Evolutionary conservation across 2,797 vertebrate genomes (phyloP).

Genomic region (Esox lucius): DNA sequence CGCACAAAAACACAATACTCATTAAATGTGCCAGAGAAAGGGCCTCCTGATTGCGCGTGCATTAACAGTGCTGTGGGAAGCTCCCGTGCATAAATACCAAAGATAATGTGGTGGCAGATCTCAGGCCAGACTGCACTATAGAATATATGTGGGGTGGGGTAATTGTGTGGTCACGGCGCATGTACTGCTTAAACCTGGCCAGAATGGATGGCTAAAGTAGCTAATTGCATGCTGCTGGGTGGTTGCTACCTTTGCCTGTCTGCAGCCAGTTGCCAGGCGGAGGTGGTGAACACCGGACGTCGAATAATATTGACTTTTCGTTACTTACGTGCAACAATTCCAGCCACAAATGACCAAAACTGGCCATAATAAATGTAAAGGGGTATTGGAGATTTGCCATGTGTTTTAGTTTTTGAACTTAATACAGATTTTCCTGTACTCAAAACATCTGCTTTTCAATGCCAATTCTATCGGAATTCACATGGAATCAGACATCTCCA

Average conservation of each 20-base stretch:
- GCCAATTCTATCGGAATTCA: background rate
- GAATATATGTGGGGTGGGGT: background rate
- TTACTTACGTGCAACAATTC: background rate
- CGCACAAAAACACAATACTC: constrained; percentile 62
- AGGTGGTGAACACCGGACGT: background rate
- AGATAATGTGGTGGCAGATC: too few species aligned
- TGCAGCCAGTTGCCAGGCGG: background rate
- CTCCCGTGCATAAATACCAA: background rate
- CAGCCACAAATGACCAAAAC: background rate
- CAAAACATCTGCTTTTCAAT: background rate
- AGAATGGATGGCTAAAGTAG: background rate
- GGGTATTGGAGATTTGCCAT: too few species aligned
- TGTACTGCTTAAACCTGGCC: background rate
- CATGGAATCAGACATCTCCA: background rate
- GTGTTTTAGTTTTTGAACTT: too few species aligned
- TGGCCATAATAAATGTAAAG: background rate
- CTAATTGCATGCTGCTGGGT: background rate
- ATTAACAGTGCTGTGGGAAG: background rate
- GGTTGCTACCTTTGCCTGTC: background rate
- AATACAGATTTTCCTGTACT: background rate
- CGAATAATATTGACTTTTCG: background rate
- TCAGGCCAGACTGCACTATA: background rate
- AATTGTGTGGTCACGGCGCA: background rate
- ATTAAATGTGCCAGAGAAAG: constrained; percentile 40
- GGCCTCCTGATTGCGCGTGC: background rate